phyloP scores from a whole-genome alignment of 2,797 vertebrate species.

The Schizopygopsis pylzovi region DNA sequence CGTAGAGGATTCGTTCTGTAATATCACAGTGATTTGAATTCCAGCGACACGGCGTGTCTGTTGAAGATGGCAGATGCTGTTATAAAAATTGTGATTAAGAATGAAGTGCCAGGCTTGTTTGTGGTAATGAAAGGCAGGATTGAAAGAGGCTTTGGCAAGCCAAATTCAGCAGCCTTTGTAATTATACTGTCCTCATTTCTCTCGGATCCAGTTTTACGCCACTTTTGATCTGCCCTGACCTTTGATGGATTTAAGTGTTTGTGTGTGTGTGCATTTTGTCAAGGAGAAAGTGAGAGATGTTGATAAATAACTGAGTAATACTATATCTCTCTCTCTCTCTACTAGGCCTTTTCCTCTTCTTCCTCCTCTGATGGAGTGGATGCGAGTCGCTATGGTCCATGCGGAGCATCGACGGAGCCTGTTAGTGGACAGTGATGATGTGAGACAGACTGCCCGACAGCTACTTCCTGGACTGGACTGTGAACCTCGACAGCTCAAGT shows the following conservation, averaged over 20 bases:
- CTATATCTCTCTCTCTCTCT: neutral
- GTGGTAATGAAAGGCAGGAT: conserved; percentile 29
- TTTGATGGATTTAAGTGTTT: conserved; percentile 10
- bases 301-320: neutral
- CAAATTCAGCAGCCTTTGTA: conserved; percentile 41
- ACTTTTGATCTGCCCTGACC: conserved; percentile 17
- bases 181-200: conserved; percentile 28
- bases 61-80: conserved; percentile 34
- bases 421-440: conserved; percentile 92
- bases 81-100: conserved; percentile 30
- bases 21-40: conserved; percentile 34
- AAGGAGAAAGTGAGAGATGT: neutral
- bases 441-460: conserved; percentile 87
- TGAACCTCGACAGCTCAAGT: conserved; percentile 92
- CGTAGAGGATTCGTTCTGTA: conserved; percentile 22
- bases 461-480: conserved; percentile 93
- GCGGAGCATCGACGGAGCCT: conserved; percentile 92
- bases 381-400: conserved; percentile 89
- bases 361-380: conserved; percentile 94
- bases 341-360: conserved; percentile 89
- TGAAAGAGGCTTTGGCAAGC: conserved; percentile 6
- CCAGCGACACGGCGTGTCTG: conserved; percentile 19
- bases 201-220: conserved; percentile 26
- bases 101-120: conserved; percentile 28
- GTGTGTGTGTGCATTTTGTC: neutral